Percentiles rank a stretch among this genome's conserved stretches.
Evolutionary conservation across 2,888 invertebrate species (phyloP).

Genomic region (Osmoderma eremita): DNA sequence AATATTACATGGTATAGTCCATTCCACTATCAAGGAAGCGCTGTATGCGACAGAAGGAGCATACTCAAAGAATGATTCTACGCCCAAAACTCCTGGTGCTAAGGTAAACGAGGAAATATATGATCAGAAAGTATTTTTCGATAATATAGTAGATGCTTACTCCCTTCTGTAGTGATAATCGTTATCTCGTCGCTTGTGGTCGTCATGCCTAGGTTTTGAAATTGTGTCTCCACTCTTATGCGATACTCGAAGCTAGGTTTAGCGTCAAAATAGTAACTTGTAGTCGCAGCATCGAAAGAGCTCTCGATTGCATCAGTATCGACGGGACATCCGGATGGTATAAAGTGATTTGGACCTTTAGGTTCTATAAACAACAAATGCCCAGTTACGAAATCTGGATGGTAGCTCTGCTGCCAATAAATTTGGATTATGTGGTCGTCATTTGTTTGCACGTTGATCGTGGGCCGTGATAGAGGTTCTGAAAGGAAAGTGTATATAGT

Average conservation of each 20-base stretch:
- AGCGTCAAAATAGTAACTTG: background rate
- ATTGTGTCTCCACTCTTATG: background rate
- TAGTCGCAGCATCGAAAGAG: background rate
- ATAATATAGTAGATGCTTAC: background rate
- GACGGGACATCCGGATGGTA: constrained; percentile 11
- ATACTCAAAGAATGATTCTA: background rate
- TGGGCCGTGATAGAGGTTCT: background rate
- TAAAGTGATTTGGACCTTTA: constrained; percentile 19
- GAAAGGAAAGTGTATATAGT: background rate
- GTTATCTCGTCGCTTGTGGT: background rate
- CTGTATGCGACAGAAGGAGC: background rate
- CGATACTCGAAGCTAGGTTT: constrained; percentile 21
- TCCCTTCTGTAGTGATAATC: background rate
- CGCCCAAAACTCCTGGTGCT: constrained; percentile 6
- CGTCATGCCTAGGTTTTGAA: constrained; percentile 1
- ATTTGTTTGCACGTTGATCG: background rate
- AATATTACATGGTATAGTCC: constrained; percentile 15
- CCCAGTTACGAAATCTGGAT: constrained; percentile 2
- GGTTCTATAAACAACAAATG: background rate
- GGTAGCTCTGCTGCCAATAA: constrained; percentile 18
- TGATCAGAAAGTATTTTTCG: background rate
- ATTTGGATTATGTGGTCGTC: background rate
- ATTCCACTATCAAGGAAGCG: background rate
- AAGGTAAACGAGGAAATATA: background rate
- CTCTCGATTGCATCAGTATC: background rate